Conservation (phyloP, 30 jellyfish, hydroid and myxozoan species). For the Aurelia coerulea region DNA sequence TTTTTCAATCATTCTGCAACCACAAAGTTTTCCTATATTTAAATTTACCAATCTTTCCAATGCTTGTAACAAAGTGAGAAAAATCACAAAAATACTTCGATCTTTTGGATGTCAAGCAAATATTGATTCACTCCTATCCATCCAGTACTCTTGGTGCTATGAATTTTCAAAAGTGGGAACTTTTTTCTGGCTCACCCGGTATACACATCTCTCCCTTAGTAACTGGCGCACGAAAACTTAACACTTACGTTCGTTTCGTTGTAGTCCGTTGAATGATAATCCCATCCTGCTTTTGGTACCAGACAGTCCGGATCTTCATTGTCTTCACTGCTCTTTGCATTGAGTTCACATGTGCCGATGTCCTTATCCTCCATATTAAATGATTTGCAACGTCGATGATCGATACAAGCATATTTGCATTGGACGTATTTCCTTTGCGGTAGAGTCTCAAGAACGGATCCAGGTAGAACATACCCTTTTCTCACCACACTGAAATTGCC, state of each 20-base stretch:
- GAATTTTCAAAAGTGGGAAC: too few relatives aligned
- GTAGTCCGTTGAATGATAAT: conserved; percentile 11
- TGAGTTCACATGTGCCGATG: conserved; percentile 26
- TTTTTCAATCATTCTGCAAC: too few relatives aligned
- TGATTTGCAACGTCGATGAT: conserved; percentile 23
- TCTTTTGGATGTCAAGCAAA: too few relatives aligned
- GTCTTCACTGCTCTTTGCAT: conserved; percentile 1
- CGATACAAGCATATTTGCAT: conserved; percentile 26
- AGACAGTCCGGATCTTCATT: neutral
- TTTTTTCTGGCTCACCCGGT: too few relatives aligned
- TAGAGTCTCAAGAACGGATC: neutral
- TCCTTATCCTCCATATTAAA: conserved; percentile 26
- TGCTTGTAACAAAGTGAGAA: too few relatives aligned
- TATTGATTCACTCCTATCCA: too few relatives aligned
- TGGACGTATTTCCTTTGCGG: neutral
- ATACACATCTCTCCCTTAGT: too few relatives aligned
- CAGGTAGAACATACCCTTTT: neutral
- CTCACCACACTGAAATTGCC: conserved; percentile 21
- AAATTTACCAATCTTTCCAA: too few relatives aligned
- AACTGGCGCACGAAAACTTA: too few relatives aligned
- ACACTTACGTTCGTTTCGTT: conserved; percentile 14
- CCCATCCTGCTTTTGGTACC: conserved; percentile 10
- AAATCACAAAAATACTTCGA: too few relatives aligned
- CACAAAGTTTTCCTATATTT: too few relatives aligned
- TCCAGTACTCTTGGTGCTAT: too few relatives aligned